Evolutionary conservation across 2,797 vertebrate genomes (phyloP), one percentile per base, ranked within the genome.

Genomic region (Ambastaia sidthimunki): DNA sequence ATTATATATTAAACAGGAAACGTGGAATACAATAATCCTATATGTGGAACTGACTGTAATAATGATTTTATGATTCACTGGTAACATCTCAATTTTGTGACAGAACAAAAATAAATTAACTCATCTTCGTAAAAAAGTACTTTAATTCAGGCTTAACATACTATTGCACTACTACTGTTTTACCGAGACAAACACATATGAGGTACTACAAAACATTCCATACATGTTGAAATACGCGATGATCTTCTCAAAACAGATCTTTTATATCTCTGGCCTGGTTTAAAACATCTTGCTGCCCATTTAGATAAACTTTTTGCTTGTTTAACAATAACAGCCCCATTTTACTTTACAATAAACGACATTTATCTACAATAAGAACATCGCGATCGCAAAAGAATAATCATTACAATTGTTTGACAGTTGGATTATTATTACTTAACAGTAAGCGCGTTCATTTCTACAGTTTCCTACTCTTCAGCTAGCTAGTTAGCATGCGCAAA

Each of bases 401-500:
- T 16, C 7, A 31, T 19, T n/a, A 9, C 10, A 65, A n/a, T 37
- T n/a, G n/a, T 37, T 23, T 7, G n/a, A 28, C 1, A 1, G 3
- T 11, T 28, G 31, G 2, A 15, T 55, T 9, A 16, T 62, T 41
- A 44, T n/a, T 28, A 11, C 9, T 12, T 13, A n/a, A 63, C 6
- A 19, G 65, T 12, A 4, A 48, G 9, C 52, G 12, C 75, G 21
- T 12, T 60, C 54, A 50, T 21, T 60, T 1, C 41, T 60, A 18
- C 23, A 65, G 16, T n/a, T 9, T 18, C 25, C 25, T 34, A 31
- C 16, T 18, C 11, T 69, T 11, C 23, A 21, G 21, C 34, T 68
- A 57, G 23, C 65, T 23, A 60, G 12, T 60, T 77, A 71, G 67
- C 67, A 63, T 16, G 12, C 66, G 2, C 41, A 57, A 19, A 68